Evolutionary conservation across 2,113 vertebrate genomes (phyloP), one percentile per base, ranked within the genome.

Genomic region (Vidua chalybeata): DNA sequence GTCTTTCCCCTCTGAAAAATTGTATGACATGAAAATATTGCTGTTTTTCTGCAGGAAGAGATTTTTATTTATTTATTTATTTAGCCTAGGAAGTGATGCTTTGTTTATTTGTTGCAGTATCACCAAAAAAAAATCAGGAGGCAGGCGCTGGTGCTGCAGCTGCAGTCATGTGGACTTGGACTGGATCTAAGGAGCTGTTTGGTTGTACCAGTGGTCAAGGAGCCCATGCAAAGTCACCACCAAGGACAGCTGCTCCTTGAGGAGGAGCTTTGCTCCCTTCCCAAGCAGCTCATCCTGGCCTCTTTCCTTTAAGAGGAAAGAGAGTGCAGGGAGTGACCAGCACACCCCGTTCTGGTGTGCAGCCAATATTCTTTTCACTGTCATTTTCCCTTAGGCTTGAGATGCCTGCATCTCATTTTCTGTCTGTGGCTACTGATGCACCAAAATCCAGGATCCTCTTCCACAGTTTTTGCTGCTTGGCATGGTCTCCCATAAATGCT

Each of bases 141-240:
- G 1, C 54, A 22, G 3, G 1, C 0, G 0, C 8, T 63, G 39
- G 22, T n/a, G 66, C 31, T 96, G 51, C 68, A 33, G 1, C 2
- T 27, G 56, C 35, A 69, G 21, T 26, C 72, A 64, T 0, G 0
- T 4, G 72, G 45, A 45, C 18, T 39, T 17, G 20, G 51, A 21
- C 41, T 82, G 19, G 46, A 27, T 8, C 13, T 31, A 10, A 87
- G 71, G 72, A 83, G 33, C 13, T 80, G 67, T 35, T 48, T 45
- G 80, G 37, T 46, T 41, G 23, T 16, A 13, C 2, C 2, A 64
- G 37, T 13, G 48, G 41, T 22, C 49, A 49, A 39, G 37, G 35
- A 92, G 37, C 43, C 37, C 26, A 19, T 16, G 39, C n/a, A 66
- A 61, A 77, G 68, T n/a, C 79, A 51, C 37, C 1, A 3, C 33